Percentiles rank a stretch among this genome's conserved stretches.
phyloP scores from a whole-genome alignment of 2,113 vertebrate genomes.

The Kryptolebias marmoratus region DNA sequence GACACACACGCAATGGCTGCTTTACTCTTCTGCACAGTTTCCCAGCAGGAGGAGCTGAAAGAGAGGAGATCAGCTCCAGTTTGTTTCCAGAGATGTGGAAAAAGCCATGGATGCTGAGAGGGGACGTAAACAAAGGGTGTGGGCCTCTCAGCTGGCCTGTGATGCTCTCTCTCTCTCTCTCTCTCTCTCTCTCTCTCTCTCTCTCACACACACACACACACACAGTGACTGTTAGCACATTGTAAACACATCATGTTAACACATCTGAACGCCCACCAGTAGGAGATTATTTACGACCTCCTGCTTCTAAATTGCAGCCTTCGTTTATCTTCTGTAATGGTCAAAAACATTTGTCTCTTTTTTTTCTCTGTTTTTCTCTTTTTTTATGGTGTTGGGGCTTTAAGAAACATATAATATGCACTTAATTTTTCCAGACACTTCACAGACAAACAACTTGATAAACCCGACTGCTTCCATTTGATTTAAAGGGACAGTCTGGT shows the following conservation, averaged over 20 bases:
- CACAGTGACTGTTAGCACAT: not conserved
- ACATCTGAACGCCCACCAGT: conserved; percentile 6
- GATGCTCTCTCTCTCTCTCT: conserved; percentile 15
- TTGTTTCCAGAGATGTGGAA: conserved; percentile 33
- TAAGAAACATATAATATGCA: no score
- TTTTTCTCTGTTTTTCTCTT: not conserved
- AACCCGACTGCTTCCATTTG: no score
- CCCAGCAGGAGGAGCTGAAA: conserved; percentile 44
- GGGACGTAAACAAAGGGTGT: conserved; percentile 77
- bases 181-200: not conserved
- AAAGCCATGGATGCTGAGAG: conserved; percentile 43
- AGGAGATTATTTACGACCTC: not conserved
- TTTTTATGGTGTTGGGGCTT: not conserved
- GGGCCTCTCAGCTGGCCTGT: conserved; percentile 63
- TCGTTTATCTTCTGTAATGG: not conserved
- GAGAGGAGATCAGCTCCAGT: conserved; percentile 6
- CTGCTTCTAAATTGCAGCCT: not conserved
- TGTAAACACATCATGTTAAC: not conserved
- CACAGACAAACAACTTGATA: no score
- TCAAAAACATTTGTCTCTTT: not conserved
- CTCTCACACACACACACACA: not conserved
- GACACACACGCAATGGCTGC: conserved; percentile 62
- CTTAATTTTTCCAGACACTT: no score
- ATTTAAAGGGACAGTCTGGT: no score
- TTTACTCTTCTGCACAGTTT: conserved; percentile 50